A percentile compares a stretch with the other conserved stretches of the same genome.
phyloP scores from a whole-genome alignment of 2,113 vertebrate genomes.

The Cynopterus brachyotis region DNA sequence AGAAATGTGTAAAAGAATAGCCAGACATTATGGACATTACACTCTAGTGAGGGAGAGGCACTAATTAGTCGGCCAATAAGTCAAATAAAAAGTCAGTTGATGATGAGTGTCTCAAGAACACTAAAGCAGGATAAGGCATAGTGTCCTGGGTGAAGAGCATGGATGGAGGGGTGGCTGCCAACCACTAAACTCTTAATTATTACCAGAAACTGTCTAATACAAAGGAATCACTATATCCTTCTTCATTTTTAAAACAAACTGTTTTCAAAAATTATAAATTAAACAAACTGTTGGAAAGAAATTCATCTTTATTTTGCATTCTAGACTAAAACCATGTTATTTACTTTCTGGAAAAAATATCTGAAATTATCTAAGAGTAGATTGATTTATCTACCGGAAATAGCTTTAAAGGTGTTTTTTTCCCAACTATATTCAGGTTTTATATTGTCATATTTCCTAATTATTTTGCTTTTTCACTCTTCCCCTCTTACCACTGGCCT shows the following conservation, averaged over 20 bases:
- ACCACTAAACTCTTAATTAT: not conserved
- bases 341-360: not conserved
- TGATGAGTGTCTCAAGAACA: not conserved
- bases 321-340: not conserved
- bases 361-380: not conserved
- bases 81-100: not conserved
- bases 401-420: not conserved
- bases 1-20: not conserved
- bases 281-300: not conserved
- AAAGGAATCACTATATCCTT: not conserved
- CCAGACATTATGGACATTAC: not conserved
- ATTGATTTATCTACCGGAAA: not conserved
- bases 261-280: not conserved
- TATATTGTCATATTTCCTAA: not conserved
- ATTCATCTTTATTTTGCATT: not conserved
- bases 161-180: not conserved
- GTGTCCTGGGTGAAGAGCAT: fast-evolving
- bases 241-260: not conserved
- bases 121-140: not conserved
- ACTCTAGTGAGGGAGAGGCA: not conserved
- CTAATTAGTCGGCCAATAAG: not conserved
- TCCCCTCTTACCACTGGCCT: not conserved
- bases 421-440: not conserved
- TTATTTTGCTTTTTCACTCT: not conserved
- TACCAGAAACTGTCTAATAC: not conserved